phyloP scores from a whole-genome alignment of 2,888 invertebrate genomes.

The Perizoma flavofasciatum region DNA sequence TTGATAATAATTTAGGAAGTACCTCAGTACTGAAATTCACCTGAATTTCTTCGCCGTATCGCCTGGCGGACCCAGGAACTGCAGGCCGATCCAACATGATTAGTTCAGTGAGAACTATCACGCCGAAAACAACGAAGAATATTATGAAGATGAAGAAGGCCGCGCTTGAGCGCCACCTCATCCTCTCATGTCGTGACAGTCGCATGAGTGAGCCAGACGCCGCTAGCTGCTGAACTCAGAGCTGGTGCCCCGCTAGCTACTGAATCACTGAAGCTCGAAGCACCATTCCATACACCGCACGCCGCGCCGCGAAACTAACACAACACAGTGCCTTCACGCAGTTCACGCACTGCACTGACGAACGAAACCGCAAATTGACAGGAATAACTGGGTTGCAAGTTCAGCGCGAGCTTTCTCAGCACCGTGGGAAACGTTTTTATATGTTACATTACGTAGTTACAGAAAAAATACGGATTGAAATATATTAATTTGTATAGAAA shows the following conservation, averaged over 20 bases:
- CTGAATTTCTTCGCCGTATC: slow-evolving; percentile 89
- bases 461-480: neutral
- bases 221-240: slow-evolving; percentile 34
- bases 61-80: slow-evolving; percentile 80
- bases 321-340: slow-evolving; percentile 55
- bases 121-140: slow-evolving; percentile 94
- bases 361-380: slow-evolving; percentile 28
- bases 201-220: slow-evolving; percentile 59
- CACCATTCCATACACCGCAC: slow-evolving; percentile 50
- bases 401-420: slow-evolving; percentile 20
- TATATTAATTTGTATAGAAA: neutral
- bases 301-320: slow-evolving; percentile 54
- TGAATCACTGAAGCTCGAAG: slow-evolving; percentile 57
- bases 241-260: slow-evolving; percentile 54
- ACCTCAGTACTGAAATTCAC: slow-evolving; percentile 50
- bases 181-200: slow-evolving; percentile 56
- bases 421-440: slow-evolving; percentile 2
- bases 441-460: neutral
- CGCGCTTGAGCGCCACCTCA: slow-evolving; percentile 80
- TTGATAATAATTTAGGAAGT: too few relatives aligned
- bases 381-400: slow-evolving; percentile 36
- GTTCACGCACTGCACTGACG: slow-evolving; percentile 46
- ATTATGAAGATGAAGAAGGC: slow-evolving; percentile 93
- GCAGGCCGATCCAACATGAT: slow-evolving; percentile 83
- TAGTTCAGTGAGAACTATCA: slow-evolving; percentile 94